Evolutionary conservation across 2,797 vertebrate genomes (phyloP).

Genomic region (Fistularia tabacaria): DNA sequence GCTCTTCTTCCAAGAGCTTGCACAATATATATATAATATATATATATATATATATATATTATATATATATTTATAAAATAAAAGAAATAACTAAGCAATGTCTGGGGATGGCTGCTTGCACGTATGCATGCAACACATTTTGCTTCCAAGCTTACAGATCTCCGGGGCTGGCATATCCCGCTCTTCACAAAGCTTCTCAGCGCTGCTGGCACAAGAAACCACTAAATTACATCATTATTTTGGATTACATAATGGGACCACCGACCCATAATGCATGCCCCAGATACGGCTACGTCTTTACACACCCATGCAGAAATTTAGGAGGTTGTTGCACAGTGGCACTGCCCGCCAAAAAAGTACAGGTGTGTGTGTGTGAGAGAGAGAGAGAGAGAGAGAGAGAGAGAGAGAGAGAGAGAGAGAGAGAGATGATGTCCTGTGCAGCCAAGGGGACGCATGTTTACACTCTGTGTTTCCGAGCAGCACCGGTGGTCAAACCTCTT

Average conservation of each 20-base stretch:
- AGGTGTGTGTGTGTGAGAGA: not conserved
- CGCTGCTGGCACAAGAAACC: conserved; percentile 35
- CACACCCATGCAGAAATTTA: conserved; percentile 16
- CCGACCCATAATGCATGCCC: conserved; percentile 53
- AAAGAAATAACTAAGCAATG: conserved; percentile 23
- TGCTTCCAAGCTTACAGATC: conserved; percentile 36
- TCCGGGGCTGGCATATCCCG: conserved; percentile 17
- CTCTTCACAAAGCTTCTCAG: conserved; percentile 28
- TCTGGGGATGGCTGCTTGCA: conserved; percentile 18
- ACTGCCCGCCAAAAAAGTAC: conserved; percentile 4
- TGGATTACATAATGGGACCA: conserved; percentile 62
- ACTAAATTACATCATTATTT: conserved; percentile 52
- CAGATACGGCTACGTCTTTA: conserved; percentile 37
- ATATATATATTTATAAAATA: conserved; percentile 35
- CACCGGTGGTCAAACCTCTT: conserved; percentile 49
- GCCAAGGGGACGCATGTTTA: conserved; percentile 29
- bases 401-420: not conserved
- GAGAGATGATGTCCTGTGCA: no score
- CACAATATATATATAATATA: not conserved
- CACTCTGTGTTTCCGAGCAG: conserved; percentile 55
- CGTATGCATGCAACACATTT: conserved; percentile 33
- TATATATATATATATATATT: no score
- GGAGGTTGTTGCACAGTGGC: conserved; percentile 7
- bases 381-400: not conserved
- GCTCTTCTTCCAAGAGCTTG: conserved; percentile 10